Base-by-base conservation (phyloP, 2,888 invertebrate species). In the Scaptomyza parva region DNA sequence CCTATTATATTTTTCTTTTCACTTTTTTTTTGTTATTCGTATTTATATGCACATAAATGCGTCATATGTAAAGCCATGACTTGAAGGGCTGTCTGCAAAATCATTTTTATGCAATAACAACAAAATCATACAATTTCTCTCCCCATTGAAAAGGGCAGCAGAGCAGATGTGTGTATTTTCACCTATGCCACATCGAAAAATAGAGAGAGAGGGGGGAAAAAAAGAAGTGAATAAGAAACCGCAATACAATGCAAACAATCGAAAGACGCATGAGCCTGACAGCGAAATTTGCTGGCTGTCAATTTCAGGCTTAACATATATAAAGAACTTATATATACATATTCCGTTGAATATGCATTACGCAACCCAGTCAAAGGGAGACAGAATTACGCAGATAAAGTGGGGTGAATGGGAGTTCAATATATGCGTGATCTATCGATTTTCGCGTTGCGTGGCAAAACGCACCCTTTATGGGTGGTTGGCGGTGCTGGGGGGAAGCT, bases 241-340 rank as follows among this genome's bases (percentile, higher is more conserved):
- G 28, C 70, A 50, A 61, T 37, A 77, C 61, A 73, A 77, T 73
- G 74, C 73, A 67, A 59, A 62, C 67, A 77, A 67, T 55, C 37
- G 59, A 66, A 62, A 76, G 86, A 82, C 83, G 75, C 62, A 65
- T 60, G 62, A 54, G 51, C 45, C 60, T 88, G 81, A 82, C 88
- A 82, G 62, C 80, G 65, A 86, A 82, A 86, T 88, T 86, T 82
- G 58, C 70, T 70, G 70, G 72, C 84, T 82, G 82, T 86, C 88
- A 86, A 67, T 64, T 80, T 63, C 82, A 82, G 86, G 41, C 52
- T 45, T 45, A n/a, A 54, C 52, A 57, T 62, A 67, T 53, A 18
- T 20, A 57, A 30, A 28, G 20, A 48, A 8, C 8, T 8, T 30
- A 63, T 57, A 50, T 54, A 69, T 35, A 67, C 55, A 53, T 57